Percentiles rank a stretch among this genome's conserved stretches.
These are phyloP conservation scores for Amitus sp. DNA, from an alignment of 2,888 invertebrate genomes.

Conservation along the genomic window DNA sequence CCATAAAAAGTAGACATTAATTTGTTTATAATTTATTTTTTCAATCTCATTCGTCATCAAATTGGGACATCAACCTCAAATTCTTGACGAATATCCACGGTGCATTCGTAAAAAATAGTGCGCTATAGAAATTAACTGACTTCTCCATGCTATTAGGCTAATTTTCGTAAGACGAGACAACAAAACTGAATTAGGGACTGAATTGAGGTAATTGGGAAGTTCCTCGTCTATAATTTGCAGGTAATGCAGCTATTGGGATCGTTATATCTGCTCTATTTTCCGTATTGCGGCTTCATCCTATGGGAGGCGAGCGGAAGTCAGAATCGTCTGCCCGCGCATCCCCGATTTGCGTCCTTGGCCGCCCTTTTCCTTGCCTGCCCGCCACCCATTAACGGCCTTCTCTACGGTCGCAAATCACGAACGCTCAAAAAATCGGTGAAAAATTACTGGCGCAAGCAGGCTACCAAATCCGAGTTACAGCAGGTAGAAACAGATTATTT, in stretches of 20 bases:
- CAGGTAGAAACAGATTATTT: constrained; percentile 67
- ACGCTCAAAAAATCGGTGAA: constrained; percentile 77
- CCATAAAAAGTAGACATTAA: too few species aligned
- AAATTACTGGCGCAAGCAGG: constrained; percentile 81
- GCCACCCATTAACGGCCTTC: constrained; percentile 78
- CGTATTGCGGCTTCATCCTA: constrained; percentile 77
- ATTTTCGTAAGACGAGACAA: too few species aligned
- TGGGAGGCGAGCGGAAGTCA: constrained; percentile 69
- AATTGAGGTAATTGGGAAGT: background rate
- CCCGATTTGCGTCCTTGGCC: constrained; percentile 70
- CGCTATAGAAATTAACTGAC: too few species aligned
- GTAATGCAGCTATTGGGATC: constrained; percentile 80
- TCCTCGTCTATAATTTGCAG: constrained; percentile 39
- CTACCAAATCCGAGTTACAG: constrained; percentile 81
- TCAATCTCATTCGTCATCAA: too few species aligned
- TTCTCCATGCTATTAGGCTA: too few species aligned
- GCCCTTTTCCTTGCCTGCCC: constrained; percentile 76
- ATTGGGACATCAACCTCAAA: too few species aligned
- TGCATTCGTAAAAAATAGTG: too few species aligned
- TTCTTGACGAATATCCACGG: too few species aligned
- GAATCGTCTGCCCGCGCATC: constrained; percentile 53
- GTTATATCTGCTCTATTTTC: constrained; percentile 77
- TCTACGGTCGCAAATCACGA: constrained; percentile 82
- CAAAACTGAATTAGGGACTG: too few species aligned
- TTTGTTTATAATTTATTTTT: too few species aligned